phyloP scores from a whole-genome alignment of 2,888 invertebrate species.

The Spisula solida region DNA sequence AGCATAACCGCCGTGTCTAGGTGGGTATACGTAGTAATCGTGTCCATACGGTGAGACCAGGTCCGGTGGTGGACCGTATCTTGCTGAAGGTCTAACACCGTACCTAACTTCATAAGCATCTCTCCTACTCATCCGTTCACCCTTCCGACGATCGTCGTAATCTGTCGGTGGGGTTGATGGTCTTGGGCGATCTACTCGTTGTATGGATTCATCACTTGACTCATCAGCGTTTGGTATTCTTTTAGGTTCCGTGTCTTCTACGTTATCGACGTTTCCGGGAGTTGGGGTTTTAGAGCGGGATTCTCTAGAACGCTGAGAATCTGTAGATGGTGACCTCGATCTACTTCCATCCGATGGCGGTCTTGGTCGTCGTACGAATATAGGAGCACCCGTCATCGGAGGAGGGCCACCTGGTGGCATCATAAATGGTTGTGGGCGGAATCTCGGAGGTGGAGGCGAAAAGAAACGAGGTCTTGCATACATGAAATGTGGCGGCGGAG shows the following conservation, averaged over 20 bases:
- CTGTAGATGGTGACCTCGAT: slow-evolving; percentile 69
- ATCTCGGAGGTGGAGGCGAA: slow-evolving; percentile 78
- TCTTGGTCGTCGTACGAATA: slow-evolving; percentile 58
- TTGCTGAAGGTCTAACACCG: slow-evolving; percentile 36
- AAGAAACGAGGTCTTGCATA: slow-evolving; percentile 78
- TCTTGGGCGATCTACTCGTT: slow-evolving; percentile 65
- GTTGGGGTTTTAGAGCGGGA: slow-evolving; percentile 62
- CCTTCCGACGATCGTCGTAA: slow-evolving; percentile 75
- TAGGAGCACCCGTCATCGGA: slow-evolving; percentile 57
- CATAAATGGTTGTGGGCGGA: slow-evolving; percentile 65
- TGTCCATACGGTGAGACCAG: slow-evolving; percentile 53
- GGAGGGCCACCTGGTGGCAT: slow-evolving; percentile 65
- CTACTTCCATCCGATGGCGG: slow-evolving; percentile 52
- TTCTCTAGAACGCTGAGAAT: slow-evolving; percentile 52
- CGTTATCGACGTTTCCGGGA: slow-evolving; percentile 34
- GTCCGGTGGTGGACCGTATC: slow-evolving; percentile 44
- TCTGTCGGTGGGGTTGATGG: slow-evolving; percentile 83
- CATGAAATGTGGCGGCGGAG: slow-evolving; percentile 58
- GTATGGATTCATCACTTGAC: slow-evolving; percentile 71
- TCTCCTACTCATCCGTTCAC: slow-evolving; percentile 73
- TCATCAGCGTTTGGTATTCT: slow-evolving; percentile 70
- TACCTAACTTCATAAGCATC: slow-evolving; percentile 72
- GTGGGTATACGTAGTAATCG: slow-evolving; percentile 74
- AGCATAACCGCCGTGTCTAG: slow-evolving; percentile 71
- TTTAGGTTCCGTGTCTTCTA: slow-evolving; percentile 60